Evolutionary conservation across 1,140 invertebrate genomes (phyloP).

Genomic region (Triops longicaudatus): DNA sequence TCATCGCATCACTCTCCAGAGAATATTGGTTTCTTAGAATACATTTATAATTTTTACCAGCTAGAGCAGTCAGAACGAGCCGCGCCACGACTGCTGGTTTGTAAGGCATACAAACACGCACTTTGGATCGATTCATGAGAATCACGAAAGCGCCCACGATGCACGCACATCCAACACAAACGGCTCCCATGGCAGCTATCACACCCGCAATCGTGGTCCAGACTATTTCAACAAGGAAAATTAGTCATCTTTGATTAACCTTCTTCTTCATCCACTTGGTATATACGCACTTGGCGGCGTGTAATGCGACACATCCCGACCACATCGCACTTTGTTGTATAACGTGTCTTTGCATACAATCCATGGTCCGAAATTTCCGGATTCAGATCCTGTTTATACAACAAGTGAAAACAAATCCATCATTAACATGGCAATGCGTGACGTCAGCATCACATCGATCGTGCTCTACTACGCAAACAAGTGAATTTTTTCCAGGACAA

Average conservation of each 20-base stretch:
- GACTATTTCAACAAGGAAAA: conserved; percentile 20
- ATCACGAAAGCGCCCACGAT: conserved; percentile 66
- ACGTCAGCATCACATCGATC: not conserved
- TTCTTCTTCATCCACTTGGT: conserved; percentile 9
- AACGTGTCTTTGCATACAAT: conserved; percentile 67
- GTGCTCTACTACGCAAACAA: not conserved
- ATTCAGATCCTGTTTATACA: conserved; percentile 47
- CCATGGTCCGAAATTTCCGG: conserved; percentile 77
- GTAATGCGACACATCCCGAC: conserved; percentile 63
- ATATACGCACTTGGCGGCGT: conserved; percentile 57
- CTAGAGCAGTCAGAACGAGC: conserved; percentile 60
- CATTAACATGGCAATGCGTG: not conserved
- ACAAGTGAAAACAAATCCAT: not conserved
- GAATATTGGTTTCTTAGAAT: not conserved
- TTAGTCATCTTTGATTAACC: not conserved
- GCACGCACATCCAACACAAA: conserved; percentile 61
- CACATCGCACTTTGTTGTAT: conserved; percentile 71
- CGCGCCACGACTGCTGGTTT: conserved; percentile 62
- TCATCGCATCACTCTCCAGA: not conserved
- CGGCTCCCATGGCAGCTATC: conserved; percentile 57
- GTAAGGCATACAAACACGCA: conserved; percentile 65
- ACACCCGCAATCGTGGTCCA: conserved; percentile 49
- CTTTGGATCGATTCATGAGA: conserved; percentile 71
- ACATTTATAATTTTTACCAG: conserved; percentile 52
- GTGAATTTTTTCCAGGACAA: not conserved